Base-by-base conservation (phyloP, 2,888 invertebrate genomes). In the Eupithecia tripunctaria region DNA sequence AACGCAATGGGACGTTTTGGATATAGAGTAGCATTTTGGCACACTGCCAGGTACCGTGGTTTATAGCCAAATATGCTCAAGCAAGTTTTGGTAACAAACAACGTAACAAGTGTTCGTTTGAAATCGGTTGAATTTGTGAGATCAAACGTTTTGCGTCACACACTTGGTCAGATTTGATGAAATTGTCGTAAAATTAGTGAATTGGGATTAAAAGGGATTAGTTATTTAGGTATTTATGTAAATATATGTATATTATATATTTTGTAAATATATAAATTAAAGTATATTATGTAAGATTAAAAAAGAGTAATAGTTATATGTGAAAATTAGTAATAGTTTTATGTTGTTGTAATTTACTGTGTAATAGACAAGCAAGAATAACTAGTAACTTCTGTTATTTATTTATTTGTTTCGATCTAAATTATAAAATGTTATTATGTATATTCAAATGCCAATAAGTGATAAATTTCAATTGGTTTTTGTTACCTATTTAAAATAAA, bases 21-120 rank as follows among this genome's bases (percentile, higher is more conserved):
- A 15, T 59, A 14, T 25, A 25, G 25, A 56, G 25, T 25, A 25
- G 60, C 29, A 18, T 60, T 18, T 79, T 86, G 86, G 87, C 82
- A 67, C 51, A 18, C 41, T 21, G 83, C 85, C 84, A 86, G 74
- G 76, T 70, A 66, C 65, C 71, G 68, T 73, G 75, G 76, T 84
- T 83, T 81, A 80, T 79, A 73, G 81, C 75, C 74, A 76, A 83
- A 84, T 85, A 83, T 80, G 83, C 82, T 84, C 69, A 79, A 78
- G 74, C 78, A 76, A 71, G 59, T 74, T 29, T 76, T 70, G 66
- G 72, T 77, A 12, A 56, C 56, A 56, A 79, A 79, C 73, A 81
- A 81, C 81, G 79, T 81, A 81, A 77, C 75, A 76, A 82, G 79
- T 80, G 56, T 25, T 56, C 56, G 25, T 4, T 56, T 10, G 21